These are phyloP conservation scores for Australoheros facetus DNA, from an alignment of 2,797 vertebrate species.

Conservation along the genomic window DNA sequence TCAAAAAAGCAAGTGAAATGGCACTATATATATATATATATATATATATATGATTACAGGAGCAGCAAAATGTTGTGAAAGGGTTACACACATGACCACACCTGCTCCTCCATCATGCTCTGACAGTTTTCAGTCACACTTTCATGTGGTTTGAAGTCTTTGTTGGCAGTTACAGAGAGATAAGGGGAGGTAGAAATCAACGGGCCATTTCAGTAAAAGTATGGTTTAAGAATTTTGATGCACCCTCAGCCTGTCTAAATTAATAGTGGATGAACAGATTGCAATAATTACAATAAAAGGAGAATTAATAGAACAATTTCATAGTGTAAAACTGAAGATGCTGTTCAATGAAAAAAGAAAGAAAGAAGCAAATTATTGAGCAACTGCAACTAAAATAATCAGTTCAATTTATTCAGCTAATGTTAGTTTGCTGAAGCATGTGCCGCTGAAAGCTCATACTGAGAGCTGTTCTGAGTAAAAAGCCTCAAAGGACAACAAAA, in stretches of 20 bases:
- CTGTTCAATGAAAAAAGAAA: too few species aligned
- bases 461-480: conserved; percentile 1
- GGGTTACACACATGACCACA: background rate
- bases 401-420: background rate
- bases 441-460: background rate
- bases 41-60: background rate
- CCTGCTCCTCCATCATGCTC: background rate
- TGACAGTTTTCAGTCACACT: background rate
- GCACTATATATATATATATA: too few species aligned
- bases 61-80: background rate
- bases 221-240: background rate
- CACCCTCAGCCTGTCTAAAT: too few species aligned
- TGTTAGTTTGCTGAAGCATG: background rate
- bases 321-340: too few species aligned
- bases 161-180: background rate
- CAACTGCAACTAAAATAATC: background rate
- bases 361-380: background rate
- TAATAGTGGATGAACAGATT: too few species aligned
- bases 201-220: background rate
- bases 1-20: background rate
- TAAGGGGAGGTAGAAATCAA: accelerated
- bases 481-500: background rate
- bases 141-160: background rate
- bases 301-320: too few species aligned
- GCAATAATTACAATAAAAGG: too few species aligned